These are phyloP conservation scores for Andrena dorsata DNA, from an alignment of 2,888 invertebrate genomes.

Conservation along the genomic window DNA sequence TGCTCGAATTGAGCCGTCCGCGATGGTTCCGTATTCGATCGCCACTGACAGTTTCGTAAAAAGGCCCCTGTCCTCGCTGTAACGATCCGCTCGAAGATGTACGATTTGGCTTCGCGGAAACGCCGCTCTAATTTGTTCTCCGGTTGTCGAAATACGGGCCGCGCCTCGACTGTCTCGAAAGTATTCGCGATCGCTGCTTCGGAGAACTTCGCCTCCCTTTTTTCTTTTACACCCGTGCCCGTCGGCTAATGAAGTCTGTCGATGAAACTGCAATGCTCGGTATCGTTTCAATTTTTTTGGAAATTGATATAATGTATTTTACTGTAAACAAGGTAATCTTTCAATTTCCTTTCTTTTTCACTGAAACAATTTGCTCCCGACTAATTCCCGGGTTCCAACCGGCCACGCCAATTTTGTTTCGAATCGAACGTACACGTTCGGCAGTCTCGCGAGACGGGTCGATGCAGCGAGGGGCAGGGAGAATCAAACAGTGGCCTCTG, in stretches of 20 bases:
- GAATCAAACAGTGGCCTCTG: conserved; percentile 33
- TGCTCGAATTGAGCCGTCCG: conserved; percentile 67
- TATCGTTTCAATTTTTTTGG: too few species aligned
- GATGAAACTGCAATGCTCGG: not conserved
- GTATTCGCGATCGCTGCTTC: conserved; percentile 20
- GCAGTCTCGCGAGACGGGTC: too few species aligned
- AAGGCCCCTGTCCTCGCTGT: conserved; percentile 36
- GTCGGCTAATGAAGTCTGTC: not conserved
- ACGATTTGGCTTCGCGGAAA: conserved; percentile 40
- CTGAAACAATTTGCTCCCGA: conserved; percentile 19
- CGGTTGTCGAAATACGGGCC: conserved; percentile 37
- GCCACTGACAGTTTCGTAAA: conserved; percentile 66
- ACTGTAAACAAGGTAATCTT: too few species aligned
- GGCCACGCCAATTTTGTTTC: conserved; percentile 20
- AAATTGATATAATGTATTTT: too few species aligned
- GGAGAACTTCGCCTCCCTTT: not conserved
- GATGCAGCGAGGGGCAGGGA: conserved; percentile 17
- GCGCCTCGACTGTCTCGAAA: not conserved
- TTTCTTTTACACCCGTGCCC: not conserved
- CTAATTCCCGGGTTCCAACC: conserved; percentile 33
- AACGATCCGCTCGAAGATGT: conserved; percentile 49
- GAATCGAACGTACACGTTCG: not conserved
- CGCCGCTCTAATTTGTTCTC: conserved; percentile 49
- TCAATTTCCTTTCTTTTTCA: not conserved
- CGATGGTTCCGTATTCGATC: conserved; percentile 51